Base-by-base conservation (phyloP, 2,888 invertebrate genomes). In the Ditula angustiorana region DNA sequence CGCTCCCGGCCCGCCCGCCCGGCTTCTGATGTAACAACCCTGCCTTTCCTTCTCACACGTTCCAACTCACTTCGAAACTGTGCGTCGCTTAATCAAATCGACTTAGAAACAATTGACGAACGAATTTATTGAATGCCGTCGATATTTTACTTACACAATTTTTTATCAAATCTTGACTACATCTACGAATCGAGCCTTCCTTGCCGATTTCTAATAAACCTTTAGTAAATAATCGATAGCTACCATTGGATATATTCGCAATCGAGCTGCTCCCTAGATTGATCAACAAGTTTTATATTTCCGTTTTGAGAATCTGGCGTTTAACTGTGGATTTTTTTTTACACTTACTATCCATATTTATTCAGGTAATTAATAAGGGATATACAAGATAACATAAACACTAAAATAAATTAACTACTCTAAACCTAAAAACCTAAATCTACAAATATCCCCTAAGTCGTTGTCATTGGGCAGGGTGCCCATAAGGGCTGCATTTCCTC, bases 151-250 rank as follows among this genome's bases (percentile, higher is more conserved):
- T 37, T 37, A 0, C 13, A 1, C 5, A 5, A 37, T n/a, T 13
- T 13, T 16, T n/a, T 37, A 13, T 7, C 8, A 8, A 10, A 19
- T 41, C 41, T 8, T 7, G 5, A 13, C 13, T 5, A 23, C 24
- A 47, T 47, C 19, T 30, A 26, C 8, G 2, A 53, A 53, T 55
- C 19, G 26, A 13, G 26, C 7, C 24, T 41, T 11, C 19, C n/a
- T n/a, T 19, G 16, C 33, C 26, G 8, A 47, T 35, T 47, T 5
- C 10, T 62, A 35, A 21, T 23, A 8, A 19, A 23, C 11, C 28
- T 37, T 35, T 30, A 26, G 21, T 16, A 49, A 56, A 11, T 30
- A 30, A 50, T 62, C 62, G 37, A 62, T 49, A 35, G 47, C 35
- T 49, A 37, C 11, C 37, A 16, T 21, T 41, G 28, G 49, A 61